These are phyloP conservation scores for Pseudomugil tenellus DNA, from an alignment of 2,797 vertebrate genomes.

Conservation along the genomic window DNA sequence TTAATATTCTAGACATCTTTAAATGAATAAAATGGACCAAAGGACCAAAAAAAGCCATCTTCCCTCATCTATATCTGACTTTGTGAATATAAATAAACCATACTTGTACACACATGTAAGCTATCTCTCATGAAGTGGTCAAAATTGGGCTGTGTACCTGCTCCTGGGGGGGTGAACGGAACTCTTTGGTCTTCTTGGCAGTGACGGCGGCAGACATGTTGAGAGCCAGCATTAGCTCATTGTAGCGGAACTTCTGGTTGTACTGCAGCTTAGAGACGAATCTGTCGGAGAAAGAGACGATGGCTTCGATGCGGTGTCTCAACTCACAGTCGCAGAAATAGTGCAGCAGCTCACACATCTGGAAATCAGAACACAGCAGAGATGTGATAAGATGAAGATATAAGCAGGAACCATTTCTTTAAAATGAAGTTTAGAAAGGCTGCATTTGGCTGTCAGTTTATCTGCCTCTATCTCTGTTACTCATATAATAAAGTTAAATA, in stretches of 20 bases:
- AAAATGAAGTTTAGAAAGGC: background rate
- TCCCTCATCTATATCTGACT: background rate
- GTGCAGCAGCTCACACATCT: slow-evolving; percentile 98
- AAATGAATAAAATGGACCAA: slow-evolving; percentile 19
- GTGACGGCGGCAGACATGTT: slow-evolving; percentile 99
- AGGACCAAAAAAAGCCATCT: background rate
- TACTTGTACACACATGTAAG: too few relatives aligned
- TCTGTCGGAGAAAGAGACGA: slow-evolving; percentile 94
- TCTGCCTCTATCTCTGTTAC: background rate
- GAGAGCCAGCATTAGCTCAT: slow-evolving; percentile 97
- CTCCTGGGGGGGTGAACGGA: slow-evolving; percentile 96
- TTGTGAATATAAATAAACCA: too few relatives aligned
- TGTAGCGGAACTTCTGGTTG: slow-evolving; percentile 98
- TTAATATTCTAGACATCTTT: background rate
- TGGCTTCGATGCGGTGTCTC: slow-evolving; percentile 95
- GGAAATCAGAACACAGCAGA: slow-evolving; percentile 22
- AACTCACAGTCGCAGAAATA: slow-evolving; percentile 99
- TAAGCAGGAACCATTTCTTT: too few relatives aligned
- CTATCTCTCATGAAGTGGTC: too few relatives aligned
- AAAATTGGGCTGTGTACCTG: slow-evolving; percentile 81
- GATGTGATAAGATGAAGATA: background rate
- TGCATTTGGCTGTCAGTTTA: background rate
- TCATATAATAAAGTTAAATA: background rate
- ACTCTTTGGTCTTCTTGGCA: slow-evolving; percentile 97
- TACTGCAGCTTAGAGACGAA: slow-evolving; percentile 95